Percentiles rank a stretch among this genome's conserved stretches.
Evolutionary conservation across 2,797 vertebrate genomes (phyloP).

Genomic region (Schizopygopsis pylzovi): DNA sequence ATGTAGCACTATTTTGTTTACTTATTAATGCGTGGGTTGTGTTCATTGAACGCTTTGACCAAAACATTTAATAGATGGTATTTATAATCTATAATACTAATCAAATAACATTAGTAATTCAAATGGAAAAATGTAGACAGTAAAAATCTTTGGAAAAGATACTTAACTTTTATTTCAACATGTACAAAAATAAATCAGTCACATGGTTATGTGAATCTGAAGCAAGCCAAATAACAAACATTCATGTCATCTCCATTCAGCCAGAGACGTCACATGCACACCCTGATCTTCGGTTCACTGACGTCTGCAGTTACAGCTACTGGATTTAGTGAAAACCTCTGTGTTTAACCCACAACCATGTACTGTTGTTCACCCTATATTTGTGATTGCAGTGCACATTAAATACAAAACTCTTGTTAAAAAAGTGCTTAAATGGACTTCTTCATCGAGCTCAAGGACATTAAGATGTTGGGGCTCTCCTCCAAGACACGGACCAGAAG

Average conservation of each 20-base stretch:
- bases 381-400: background rate
- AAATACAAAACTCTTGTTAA: background rate
- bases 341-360: background rate
- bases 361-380: background rate
- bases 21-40: background rate
- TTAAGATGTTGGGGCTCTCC: slow-evolving; percentile 90
- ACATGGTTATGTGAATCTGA: background rate
- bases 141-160: background rate
- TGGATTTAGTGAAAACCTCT: background rate
- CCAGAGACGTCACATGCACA: background rate
- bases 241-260: background rate
- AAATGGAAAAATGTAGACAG: background rate
- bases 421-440: slow-evolving; percentile 53
- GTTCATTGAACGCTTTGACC: background rate
- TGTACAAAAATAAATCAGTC: background rate
- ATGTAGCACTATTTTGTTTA: background rate
- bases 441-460: slow-evolving; percentile 69
- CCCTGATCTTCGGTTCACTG: slow-evolving; percentile 14
- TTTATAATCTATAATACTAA: background rate
- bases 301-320: background rate
- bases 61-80: background rate
- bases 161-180: background rate
- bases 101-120: background rate
- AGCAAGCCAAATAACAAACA: background rate
- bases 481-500: slow-evolving; percentile 86